Conservation (phyloP, 2,888 invertebrate species). For the Cosmia trapezina region DNA sequence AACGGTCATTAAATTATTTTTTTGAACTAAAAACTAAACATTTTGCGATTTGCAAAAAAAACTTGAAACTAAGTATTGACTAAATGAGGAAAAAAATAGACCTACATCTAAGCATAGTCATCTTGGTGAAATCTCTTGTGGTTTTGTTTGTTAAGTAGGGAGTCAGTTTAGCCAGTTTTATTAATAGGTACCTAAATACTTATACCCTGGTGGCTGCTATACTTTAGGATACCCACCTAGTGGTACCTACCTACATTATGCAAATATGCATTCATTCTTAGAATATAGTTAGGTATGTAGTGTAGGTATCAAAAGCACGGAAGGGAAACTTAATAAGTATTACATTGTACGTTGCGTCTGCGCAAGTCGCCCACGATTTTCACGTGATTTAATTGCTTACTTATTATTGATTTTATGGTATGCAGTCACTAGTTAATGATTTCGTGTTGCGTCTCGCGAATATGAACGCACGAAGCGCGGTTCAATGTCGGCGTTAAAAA, state of each 20-base stretch:
- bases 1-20: neutral
- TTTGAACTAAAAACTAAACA: neutral
- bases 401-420: conserved; percentile 67
- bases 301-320: conserved; percentile 30
- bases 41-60: conserved; percentile 17
- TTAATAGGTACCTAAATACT: too few species aligned
- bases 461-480: conserved; percentile 54
- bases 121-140: too few species aligned
- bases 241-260: too few species aligned
- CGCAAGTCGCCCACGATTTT: conserved; percentile 50
- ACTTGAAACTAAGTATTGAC: neutral
- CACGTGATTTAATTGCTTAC: conserved; percentile 56
- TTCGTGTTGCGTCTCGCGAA: conserved; percentile 53
- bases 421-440: conserved; percentile 52
- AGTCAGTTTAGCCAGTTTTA: too few species aligned
- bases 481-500: conserved; percentile 58
- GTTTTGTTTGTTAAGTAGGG: too few species aligned
- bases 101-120: too few species aligned
- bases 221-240: too few species aligned
- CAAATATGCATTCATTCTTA: neutral
- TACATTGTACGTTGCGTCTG: conserved; percentile 23
- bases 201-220: too few species aligned
- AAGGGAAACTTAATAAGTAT: conserved; percentile 34
- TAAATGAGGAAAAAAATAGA: too few species aligned
- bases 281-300: neutral